Evolutionary conservation across 1,140 invertebrate species (phyloP).

Genomic region (Drosophila takahashii): DNA sequence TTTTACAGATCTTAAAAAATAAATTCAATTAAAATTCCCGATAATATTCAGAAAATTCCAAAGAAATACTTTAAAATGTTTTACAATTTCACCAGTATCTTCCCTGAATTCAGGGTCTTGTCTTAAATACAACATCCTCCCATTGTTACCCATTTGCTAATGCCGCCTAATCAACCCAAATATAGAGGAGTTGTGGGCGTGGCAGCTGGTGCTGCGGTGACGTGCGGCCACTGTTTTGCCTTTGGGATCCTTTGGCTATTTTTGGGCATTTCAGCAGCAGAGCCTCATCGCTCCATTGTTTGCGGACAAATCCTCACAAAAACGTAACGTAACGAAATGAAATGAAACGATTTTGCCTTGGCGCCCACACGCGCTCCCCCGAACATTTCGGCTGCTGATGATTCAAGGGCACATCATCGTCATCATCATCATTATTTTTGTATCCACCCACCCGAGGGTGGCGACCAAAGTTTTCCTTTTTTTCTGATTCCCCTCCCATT

Average conservation of each 20-base stretch:
- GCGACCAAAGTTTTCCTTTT: conserved; percentile 43
- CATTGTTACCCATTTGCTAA: conserved; percentile 5
- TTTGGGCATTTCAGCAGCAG: conserved; percentile 16
- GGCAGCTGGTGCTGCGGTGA: conserved; percentile 1
- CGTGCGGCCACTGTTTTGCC: conserved; percentile 7
- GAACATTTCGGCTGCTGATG: conserved; percentile 21
- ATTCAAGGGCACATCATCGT: conserved; percentile 56
- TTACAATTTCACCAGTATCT: not conserved
- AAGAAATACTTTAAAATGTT: not conserved
- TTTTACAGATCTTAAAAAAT: no score
- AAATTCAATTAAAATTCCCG: no score
- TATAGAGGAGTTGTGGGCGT: conserved; percentile 5
- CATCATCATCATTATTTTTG: conserved; percentile 47
- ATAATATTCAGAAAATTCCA: no score
- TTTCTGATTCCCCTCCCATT: not conserved
- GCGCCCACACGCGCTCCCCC: conserved; percentile 28
- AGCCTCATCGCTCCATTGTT: conserved; percentile 23
- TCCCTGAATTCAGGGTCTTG: not conserved
- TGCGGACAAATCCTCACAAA: conserved; percentile 40
- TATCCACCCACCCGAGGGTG: conserved; percentile 27
- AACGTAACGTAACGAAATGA: conserved; percentile 36
- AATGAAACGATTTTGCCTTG: conserved; percentile 36
- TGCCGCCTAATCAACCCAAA: conserved; percentile 32
- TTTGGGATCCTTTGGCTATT: conserved; percentile 37
- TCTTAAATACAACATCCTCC: not conserved